Percentiles rank a stretch among this genome's conserved stretches.
Evolutionary conservation across 2,888 invertebrate species (phyloP).

Genomic region (Mantis religiosa): DNA sequence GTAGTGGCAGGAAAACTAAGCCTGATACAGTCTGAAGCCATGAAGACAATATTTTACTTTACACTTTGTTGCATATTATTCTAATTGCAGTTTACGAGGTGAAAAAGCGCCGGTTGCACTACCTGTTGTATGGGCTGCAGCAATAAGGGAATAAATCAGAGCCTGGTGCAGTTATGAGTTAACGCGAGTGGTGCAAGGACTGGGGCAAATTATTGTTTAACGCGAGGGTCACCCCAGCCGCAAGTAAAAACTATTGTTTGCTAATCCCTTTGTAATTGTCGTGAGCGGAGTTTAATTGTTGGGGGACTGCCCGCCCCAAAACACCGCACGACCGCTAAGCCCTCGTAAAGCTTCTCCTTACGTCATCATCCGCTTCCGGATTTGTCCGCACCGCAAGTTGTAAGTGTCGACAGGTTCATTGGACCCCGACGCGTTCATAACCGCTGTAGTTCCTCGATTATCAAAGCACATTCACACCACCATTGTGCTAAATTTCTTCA

Average conservation of each 20-base stretch:
- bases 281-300: conserved; percentile 28
- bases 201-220: neutral
- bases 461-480: no score
- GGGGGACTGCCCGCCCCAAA: neutral
- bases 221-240: neutral
- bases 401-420: neutral
- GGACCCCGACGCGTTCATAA: neutral
- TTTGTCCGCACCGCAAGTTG: neutral
- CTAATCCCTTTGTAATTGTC: conserved; percentile 31
- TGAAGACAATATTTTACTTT: no score
- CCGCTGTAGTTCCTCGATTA: neutral
- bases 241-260: conserved; percentile 29
- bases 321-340: neutral
- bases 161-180: neutral
- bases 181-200: neutral
- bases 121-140: neutral
- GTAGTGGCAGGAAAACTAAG: no score
- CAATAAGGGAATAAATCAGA: neutral
- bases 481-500: no score
- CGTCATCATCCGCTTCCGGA: neutral
- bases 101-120: no score
- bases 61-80: no score
- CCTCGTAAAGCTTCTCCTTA: neutral
- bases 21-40: no score
- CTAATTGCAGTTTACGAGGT: no score